Base-by-base conservation (phyloP, 2,797 vertebrate species). In the Crenuchus spilurus region DNA sequence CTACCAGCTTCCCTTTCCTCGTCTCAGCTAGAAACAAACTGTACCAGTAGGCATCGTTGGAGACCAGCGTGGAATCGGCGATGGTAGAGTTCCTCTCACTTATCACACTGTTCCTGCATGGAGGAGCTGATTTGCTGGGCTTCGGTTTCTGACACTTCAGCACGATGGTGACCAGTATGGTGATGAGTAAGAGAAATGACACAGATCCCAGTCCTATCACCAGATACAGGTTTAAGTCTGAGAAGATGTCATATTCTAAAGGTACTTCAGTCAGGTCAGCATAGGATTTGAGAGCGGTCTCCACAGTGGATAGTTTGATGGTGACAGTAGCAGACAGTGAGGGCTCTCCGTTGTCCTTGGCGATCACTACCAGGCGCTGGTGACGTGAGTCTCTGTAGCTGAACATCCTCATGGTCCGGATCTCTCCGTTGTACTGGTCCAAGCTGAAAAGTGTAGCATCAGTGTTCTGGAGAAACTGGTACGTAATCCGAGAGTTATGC, bases 31-130 rank as follows among this genome's bases (percentile, higher is more conserved):
- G 77, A 78, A 85, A 85, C 66, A 84, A 49, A 66, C 84, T 84
- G 79, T 87, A 81, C 84, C 80, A 87, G 77, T 83, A 87, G 30
- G 82, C 85, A 80, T 84, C 80, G 20, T 78, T 84, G 61, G 84
- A 84, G 20, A 85, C 79, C 65, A 84, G 74, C 30, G 80, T 85
- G 69, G 83, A 86, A 39, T 85, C 80, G 1, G 79, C 82, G 16
- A 84, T 74, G 54, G 74, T 80, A 0, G 84, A 85, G 67, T 83
- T 85, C 49, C 81, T 83, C 46, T 82, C 72, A 28, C 77, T 84
- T 70, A 82, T 72, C 37, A 84, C 78, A 62, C 82, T 85, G 82
- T 83, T 85, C 67, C 83, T 83, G 42, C 74, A 73, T 26, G 78
- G 65, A 75, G 84, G 81, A 66, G 75, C 74, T 5, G 77, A 70